Conservation (phyloP, 2,797 vertebrate species). For the Fistularia commersonii region DNA sequence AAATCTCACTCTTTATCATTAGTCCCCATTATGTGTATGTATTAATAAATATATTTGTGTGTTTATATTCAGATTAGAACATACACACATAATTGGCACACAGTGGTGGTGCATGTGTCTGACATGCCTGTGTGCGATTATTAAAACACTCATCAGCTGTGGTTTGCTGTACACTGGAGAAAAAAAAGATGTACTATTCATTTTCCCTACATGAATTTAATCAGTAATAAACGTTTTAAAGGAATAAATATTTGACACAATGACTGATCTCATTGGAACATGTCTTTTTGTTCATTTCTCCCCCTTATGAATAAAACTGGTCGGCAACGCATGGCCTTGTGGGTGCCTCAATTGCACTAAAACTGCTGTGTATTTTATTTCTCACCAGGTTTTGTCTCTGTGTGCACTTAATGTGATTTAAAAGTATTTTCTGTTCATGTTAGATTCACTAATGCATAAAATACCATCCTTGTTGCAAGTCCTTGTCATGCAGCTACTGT, state of each 20-base stretch:
- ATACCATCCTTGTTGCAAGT: no score
- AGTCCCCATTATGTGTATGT: conserved; percentile 66
- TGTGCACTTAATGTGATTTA: no score
- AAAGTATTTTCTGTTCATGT: no score
- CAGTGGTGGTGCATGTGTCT: conserved; percentile 52
- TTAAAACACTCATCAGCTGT: conserved; percentile 72
- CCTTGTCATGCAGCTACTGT: no score
- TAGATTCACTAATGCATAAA: no score
- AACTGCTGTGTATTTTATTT: no score
- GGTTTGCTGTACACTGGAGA: conserved; percentile 83
- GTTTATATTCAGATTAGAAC: conserved; percentile 75
- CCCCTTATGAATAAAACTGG: no score
- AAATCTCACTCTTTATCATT: conserved; percentile 57
- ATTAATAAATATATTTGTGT: conserved; percentile 75
- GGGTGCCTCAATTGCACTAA: no score
- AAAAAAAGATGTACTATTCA: conserved; percentile 72
- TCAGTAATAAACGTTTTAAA: conserved; percentile 81
- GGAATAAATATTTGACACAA: conserved; percentile 75
- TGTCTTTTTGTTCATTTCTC: conserved; percentile 40
- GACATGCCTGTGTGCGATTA: conserved; percentile 57
- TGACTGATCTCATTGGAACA: conserved; percentile 43
- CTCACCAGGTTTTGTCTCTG: no score
- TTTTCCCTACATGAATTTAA: conserved; percentile 75
- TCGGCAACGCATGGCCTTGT: no score
- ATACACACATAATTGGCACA: conserved; percentile 65